These are phyloP conservation scores for Uria lomvia DNA, from an alignment of 2,113 vertebrate species.

Conservation along the genomic window DNA sequence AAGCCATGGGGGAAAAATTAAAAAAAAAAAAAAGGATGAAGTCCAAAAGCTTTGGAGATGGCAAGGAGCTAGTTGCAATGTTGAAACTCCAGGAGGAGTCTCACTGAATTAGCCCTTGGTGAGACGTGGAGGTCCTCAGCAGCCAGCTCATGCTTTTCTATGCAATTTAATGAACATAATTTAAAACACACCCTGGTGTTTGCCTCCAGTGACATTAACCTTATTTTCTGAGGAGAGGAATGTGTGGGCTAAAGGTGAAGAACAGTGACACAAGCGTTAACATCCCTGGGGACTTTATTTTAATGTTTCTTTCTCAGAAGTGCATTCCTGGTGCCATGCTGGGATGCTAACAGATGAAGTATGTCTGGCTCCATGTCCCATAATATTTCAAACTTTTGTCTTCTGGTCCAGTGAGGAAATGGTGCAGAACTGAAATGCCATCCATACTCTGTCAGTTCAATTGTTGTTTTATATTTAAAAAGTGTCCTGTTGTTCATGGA, in stretches of 20 bases:
- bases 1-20: background rate
- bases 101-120: background rate
- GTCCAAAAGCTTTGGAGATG: background rate
- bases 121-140: background rate
- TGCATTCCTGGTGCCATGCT: background rate
- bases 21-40: background rate
- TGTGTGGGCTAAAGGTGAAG: background rate
- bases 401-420: slow-evolving; percentile 21
- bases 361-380: background rate
- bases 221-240: background rate
- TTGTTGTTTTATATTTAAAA: slow-evolving; percentile 42
- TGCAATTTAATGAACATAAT: background rate
- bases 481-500: slow-evolving; percentile 15
- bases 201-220: background rate
- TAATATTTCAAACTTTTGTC: slow-evolving; percentile 38
- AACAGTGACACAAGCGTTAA: background rate
- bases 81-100: background rate
- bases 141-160: background rate
- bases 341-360: background rate
- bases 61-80: background rate
- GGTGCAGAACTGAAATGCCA: slow-evolving; percentile 8
- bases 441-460: slow-evolving; percentile 6
- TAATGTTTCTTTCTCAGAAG: background rate
- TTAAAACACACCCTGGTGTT: background rate
- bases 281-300: background rate